Base-by-base conservation (phyloP, 2,797 vertebrate genomes). In the Balearica regulorum region DNA sequence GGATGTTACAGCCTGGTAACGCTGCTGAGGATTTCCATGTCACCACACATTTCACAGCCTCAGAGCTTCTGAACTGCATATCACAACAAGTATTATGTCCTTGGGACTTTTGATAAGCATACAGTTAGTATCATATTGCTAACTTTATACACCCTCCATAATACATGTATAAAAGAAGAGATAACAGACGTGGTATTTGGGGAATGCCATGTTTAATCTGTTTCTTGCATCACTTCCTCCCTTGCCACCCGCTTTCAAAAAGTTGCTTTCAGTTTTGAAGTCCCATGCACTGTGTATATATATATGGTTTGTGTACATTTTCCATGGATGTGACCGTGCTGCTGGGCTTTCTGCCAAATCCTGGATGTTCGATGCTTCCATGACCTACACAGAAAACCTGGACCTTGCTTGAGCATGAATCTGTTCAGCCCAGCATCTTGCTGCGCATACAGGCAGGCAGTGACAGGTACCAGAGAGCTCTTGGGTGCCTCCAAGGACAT, bases 321-420 rank as follows among this genome's bases (percentile, higher is more conserved):
- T 55, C 54, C 2, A 2, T 33, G 48, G 58, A 83, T 57, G 46
- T 17, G 57, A 53, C 68, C 21, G 13, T 28, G 37, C 39, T 72
- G 35, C 9, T 71, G 41, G 53, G 49, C 64, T 83, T 91, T 77
- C 68, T 64, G 68, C 20, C 54, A 62, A 18, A 77, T 53, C 33
- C 25, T 4, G 2, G 18, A 4, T 25, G 55, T 55, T 70, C 9
- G 4, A 1, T 60, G 9, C 17, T 25, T 62, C 21, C 19, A 14
- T 11, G 44, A 35, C 17, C 24, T 24, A 11, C 1, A 2, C 44
- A 77, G 68, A 62, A 91, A 77, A 70, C 41, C 31, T 39, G 53
- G 29, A 60, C 41, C 0, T 0, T 16, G 37, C 16, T 44, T 0
- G 1, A 65, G 15, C 2, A 0, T 4, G 25, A 62, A 43, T 35